Evolutionary conservation across 1,140 invertebrate species (phyloP), one percentile per base, ranked within the genome.

Genomic region (Macrosteles quadrilineatus): DNA sequence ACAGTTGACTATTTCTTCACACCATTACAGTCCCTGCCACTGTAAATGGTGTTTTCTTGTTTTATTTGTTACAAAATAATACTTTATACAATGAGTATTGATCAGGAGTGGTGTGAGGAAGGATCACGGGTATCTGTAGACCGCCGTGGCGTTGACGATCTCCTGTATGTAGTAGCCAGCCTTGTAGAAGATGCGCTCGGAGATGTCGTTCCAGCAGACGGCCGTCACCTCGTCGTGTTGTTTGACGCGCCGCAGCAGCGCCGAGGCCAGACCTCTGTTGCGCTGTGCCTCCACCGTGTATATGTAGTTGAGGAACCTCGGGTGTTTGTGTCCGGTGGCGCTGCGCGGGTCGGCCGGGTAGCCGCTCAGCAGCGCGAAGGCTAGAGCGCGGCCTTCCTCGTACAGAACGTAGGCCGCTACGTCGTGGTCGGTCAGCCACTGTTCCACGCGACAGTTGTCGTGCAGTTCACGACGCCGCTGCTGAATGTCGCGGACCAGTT

Each of bases 221-320:
- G 32, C 47, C 17, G 17, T 50, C 6, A 50, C 47, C 47, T 50
- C 17, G 21, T 23, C 17, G 17, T 19, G 47, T 23, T 4, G 17
- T n/a, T 23, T n/a, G 47, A 50, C n/a, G 47, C 17, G 17, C 6
- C 47, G 47, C 17, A 50, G 47, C 47, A 50, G 47, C 3, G 47
- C 17, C 3, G 47, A 19, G 21, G 47, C 47, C 3, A 50, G 21
- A n/a, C 47, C 47, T 11, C 47, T 4, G 47, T 50, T 50, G 17
- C 47, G 47, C 21, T 50, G 47, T 19, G 47, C 17, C n/a, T 50
- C 47, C 47, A 50, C 47, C n/a, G 47, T 50, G 47, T 50, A 50
- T 4, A 50, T 19, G 47, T 50, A 50, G 17, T 50, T n/a, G 17
- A 50, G 6, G 47, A 19, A 50, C 6, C 21, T 6, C 17, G 17